These are phyloP conservation scores for Furnarius figulus DNA, from an alignment of 2,113 vertebrate species.

Conservation along the genomic window DNA sequence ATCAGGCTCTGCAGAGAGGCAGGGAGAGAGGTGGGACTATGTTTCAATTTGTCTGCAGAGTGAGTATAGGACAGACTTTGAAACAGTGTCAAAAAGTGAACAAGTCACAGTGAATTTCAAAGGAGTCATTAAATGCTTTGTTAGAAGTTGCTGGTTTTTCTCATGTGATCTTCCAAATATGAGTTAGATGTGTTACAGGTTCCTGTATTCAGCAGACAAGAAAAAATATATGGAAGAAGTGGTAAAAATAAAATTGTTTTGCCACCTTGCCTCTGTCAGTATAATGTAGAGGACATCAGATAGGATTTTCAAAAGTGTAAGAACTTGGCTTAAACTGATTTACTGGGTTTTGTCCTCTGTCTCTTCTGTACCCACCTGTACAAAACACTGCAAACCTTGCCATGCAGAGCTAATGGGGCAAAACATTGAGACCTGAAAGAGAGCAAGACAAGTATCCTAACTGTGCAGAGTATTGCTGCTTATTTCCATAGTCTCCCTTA, in stretches of 20 bases:
- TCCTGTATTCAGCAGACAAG: background rate
- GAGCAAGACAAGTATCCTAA: background rate
- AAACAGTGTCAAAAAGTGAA: background rate
- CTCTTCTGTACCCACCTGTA: background rate
- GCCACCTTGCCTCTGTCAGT: background rate
- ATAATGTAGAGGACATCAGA: background rate
- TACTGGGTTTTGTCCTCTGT: background rate
- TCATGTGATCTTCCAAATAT: background rate
- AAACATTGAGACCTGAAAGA: background rate
- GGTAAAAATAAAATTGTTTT: background rate
- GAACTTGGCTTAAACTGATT: background rate
- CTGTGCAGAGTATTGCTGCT: background rate
- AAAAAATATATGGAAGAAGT: background rate
- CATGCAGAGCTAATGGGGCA: background rate
- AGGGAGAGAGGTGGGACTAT: background rate
- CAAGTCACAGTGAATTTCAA: background rate
- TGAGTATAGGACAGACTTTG: background rate
- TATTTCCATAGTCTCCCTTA: background rate
- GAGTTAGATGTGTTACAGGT: background rate
- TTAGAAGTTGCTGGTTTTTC: background rate
- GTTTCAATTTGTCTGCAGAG: background rate
- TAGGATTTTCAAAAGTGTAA: background rate
- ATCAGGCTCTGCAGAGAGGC: background rate
- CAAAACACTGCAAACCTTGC: background rate
- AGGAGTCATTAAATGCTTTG: background rate